phyloP scores from a whole-genome alignment of 2,888 invertebrate species.

The Penaeus monodon region DNA sequence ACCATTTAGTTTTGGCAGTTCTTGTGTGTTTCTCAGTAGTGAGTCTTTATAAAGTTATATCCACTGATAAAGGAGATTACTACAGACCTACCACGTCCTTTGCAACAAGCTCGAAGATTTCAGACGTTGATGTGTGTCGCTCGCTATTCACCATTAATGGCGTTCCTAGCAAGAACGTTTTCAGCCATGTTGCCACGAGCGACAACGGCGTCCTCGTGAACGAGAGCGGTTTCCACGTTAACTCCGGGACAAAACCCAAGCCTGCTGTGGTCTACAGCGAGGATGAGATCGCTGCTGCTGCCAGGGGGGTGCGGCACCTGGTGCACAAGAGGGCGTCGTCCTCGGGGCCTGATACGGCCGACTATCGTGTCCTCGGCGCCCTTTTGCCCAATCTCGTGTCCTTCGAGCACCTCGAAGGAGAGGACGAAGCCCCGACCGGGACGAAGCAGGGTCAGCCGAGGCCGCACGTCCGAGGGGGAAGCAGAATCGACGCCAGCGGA shows the following conservation, averaged over 20 bases:
- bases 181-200: neutral
- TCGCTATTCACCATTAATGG: neutral
- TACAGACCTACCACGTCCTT: too few relatives aligned
- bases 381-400: constrained; percentile 19
- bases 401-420: neutral
- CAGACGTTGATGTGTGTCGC: neutral
- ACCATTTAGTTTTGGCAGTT: too few relatives aligned
- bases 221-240: too few relatives aligned
- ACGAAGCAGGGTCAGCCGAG: neutral
- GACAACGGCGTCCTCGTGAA: too few relatives aligned
- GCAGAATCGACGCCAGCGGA: constrained; percentile 15
- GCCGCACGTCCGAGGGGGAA: neutral
- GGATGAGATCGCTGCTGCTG: too few relatives aligned
- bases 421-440: neutral
- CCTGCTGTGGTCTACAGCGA: too few relatives aligned
- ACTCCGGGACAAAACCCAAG: too few relatives aligned
- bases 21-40: too few relatives aligned
- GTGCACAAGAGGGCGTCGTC: neutral
- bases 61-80: too few relatives aligned
- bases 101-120: too few relatives aligned
- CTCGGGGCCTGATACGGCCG: neutral
- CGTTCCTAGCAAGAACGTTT: neutral
- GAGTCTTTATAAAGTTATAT: too few relatives aligned
- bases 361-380: neutral
- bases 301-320: neutral